Evolutionary conservation across 2,888 invertebrate genomes (phyloP), one percentile per base, ranked within the genome.

Genomic region (Nineta flava): DNA sequence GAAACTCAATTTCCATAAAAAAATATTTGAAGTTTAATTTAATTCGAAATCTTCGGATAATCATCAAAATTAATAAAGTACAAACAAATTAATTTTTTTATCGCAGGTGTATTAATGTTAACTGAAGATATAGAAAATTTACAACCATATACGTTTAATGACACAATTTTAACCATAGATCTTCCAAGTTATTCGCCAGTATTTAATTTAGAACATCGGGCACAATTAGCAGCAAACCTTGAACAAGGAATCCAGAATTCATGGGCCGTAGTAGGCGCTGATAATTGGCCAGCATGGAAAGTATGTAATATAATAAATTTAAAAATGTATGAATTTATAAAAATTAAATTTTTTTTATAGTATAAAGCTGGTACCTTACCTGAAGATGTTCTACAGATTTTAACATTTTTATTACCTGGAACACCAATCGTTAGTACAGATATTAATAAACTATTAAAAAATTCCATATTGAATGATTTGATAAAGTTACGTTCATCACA

Each of bases 381-480:
- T 17, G 52, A 57, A 3, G 69, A 69, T 47, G 68, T 74, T 46
- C 65, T 75, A 34, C 78, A 81, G 17, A 75, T 84, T 60, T 74
- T 93, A 59, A 74, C 82, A 45, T 69, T 88, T 61, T 67, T 92
- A 50, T 66, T 95, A 54, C 87, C 87, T 0, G 93, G 92, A 43
- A 78, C 84, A 5, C 82, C 88, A 0, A 53, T 67, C 40, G 54
- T 67, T 13, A 52, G 56, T 17, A 51, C 50, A 15, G 58, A 58
- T 48, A 53, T 58, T 16, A 19, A 17, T 19, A 19, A 13, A 12
- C 15, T 42, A 9, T 15, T 15, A 12, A 21, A 19, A 13, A 10
- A 26, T 13, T 44, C 13, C 3, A 52, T 64, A 17, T 55, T 72
- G 56, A 58, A 62, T 40, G 63, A 63, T 12, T 59, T 76, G 17